Evolutionary conservation across 2,113 vertebrate species (phyloP).

Genomic region (Marmota monax): DNA sequence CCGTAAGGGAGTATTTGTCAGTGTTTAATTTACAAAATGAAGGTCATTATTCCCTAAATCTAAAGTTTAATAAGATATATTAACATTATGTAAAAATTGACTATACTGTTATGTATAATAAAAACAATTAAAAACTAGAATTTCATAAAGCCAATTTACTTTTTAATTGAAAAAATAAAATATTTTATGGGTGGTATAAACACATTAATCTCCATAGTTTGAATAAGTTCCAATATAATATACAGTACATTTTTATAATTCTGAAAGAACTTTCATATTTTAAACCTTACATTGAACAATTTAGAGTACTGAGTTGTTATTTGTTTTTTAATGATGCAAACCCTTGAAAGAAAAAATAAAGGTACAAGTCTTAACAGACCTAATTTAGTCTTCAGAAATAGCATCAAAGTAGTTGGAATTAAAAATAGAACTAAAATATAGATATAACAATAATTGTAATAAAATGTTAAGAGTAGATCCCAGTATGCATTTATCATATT

Average conservation of each 20-base stretch:
- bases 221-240: neutral
- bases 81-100: too few species aligned
- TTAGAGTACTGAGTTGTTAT: neutral
- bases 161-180: constrained; percentile 13
- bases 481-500: neutral
- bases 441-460: neutral
- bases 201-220: constrained; percentile 65
- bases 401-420: neutral
- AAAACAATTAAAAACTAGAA: neutral
- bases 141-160: neutral
- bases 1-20: neutral
- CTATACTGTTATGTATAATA: too few species aligned
- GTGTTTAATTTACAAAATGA: constrained; percentile 62
- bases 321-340: constrained; percentile 27
- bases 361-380: constrained; percentile 47
- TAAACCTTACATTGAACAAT: neutral
- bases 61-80: too few species aligned
- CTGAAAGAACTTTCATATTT: neutral
- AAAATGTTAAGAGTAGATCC: neutral
- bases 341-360: constrained; percentile 31
- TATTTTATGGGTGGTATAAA: constrained; percentile 61
- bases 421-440: neutral
- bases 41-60: constrained; percentile 1
- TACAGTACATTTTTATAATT: neutral
- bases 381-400: constrained; percentile 38